phyloP scores from a whole-genome alignment of 2,113 vertebrate genomes.

The Mesocricetus auratus region DNA sequence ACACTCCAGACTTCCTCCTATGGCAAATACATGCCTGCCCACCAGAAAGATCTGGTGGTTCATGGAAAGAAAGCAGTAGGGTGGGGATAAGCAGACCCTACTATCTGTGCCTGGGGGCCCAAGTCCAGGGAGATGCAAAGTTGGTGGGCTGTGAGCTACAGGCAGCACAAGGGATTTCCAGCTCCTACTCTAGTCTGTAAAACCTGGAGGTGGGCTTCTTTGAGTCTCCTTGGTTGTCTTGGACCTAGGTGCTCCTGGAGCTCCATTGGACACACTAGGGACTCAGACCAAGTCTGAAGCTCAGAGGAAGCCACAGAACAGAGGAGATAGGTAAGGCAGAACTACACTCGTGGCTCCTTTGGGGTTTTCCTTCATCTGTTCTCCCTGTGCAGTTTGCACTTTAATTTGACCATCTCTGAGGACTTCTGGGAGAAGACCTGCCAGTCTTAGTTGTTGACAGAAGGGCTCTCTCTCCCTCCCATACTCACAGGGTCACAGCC shows the following conservation, averaged over 20 bases:
- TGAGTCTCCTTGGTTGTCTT: neutral
- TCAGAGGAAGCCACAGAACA: neutral
- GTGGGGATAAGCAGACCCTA: neutral
- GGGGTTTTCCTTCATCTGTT: neutral
- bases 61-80: neutral
- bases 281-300: neutral
- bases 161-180: too few species aligned
- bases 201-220: neutral
- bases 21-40: neutral
- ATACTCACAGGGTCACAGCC: neutral
- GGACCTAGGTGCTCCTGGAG: neutral
- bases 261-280: too few species aligned
- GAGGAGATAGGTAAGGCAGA: neutral
- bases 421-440: neutral
- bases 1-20: neutral
- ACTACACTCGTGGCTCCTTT: neutral
- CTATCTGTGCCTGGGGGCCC: neutral
- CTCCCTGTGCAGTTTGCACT: constrained; percentile 43
- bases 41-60: neutral
- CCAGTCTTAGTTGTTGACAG: neutral
- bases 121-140: neutral
- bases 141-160: rapidly evolving
- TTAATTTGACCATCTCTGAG: constrained; percentile 48
- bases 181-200: neutral
- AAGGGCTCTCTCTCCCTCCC: neutral